phyloP scores from a whole-genome alignment of 2,113 vertebrate species.

The Isichthys henryi region DNA sequence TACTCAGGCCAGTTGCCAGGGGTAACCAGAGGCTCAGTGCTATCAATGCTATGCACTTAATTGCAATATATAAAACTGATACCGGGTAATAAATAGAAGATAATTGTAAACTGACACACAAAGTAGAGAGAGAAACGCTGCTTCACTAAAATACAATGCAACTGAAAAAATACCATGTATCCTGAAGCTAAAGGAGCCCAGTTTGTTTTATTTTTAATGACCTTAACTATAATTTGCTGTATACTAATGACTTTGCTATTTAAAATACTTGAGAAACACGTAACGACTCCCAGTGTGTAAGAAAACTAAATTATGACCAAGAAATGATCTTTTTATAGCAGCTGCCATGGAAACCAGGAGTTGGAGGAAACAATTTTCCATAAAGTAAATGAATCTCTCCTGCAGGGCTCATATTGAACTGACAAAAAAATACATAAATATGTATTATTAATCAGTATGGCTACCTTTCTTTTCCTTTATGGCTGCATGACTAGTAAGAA shows the following conservation, averaged over 20 bases:
- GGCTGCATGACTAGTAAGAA: neutral
- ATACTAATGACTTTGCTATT: conserved; percentile 45
- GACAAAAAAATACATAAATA: conserved; percentile 28
- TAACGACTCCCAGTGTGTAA: conserved; percentile 42
- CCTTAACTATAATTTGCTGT: conserved; percentile 30
- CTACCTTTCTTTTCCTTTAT: conserved; percentile 21
- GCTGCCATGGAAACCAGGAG: conserved; percentile 61
- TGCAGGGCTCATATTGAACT: conserved; percentile 38
- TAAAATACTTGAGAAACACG: conserved; percentile 54
- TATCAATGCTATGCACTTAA: neutral
- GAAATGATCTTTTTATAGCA: conserved; percentile 62
- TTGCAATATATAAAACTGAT: neutral
- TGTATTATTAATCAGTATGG: conserved; percentile 34
- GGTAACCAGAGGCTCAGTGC: neutral
- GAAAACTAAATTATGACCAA: conserved; percentile 51
- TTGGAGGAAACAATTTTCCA: conserved; percentile 59
- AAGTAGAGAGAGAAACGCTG: neutral
- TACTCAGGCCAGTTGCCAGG: neutral
- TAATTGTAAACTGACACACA: neutral
- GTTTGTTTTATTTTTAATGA: neutral
- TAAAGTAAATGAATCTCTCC: conserved; percentile 61
- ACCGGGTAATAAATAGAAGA: neutral
- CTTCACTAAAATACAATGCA: neutral
- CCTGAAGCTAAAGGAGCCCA: neutral
- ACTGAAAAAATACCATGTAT: neutral